Evolutionary conservation across 2,888 invertebrate species (phyloP).

Genomic region (Drosophila ustulata): DNA sequence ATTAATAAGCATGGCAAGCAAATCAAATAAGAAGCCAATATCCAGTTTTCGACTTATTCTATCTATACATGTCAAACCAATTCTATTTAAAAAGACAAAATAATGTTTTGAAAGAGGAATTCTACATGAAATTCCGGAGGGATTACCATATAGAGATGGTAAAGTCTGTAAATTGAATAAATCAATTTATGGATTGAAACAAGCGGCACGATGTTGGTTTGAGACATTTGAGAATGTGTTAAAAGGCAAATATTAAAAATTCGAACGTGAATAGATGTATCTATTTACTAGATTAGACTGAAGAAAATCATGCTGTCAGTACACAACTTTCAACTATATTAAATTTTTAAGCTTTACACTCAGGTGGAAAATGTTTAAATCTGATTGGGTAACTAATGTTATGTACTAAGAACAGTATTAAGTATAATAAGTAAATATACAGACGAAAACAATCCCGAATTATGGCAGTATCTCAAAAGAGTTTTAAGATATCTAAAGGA

Average conservation of each 20-base stretch:
- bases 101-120: neutral
- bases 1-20: neutral
- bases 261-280: neutral
- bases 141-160: neutral
- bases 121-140: neutral
- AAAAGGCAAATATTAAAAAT: neutral
- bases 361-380: neutral
- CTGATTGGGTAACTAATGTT: neutral
- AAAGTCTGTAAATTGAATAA: neutral
- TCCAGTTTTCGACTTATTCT: neutral
- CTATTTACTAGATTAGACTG: neutral
- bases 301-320: too few relatives aligned
- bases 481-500: constrained; percentile 4
- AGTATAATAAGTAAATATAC: neutral
- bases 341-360: neutral
- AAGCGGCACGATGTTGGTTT: neutral
- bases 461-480: neutral
- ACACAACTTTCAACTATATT: neutral
- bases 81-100: neutral
- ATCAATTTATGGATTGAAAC: constrained; percentile 1
- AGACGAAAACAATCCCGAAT: neutral
- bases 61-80: too few relatives aligned
- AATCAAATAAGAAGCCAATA: neutral
- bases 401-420: neutral
- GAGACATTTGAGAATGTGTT: neutral